Base-by-base conservation (phyloP, 2,797 vertebrate genomes). In the Lepus townsendii region DNA sequence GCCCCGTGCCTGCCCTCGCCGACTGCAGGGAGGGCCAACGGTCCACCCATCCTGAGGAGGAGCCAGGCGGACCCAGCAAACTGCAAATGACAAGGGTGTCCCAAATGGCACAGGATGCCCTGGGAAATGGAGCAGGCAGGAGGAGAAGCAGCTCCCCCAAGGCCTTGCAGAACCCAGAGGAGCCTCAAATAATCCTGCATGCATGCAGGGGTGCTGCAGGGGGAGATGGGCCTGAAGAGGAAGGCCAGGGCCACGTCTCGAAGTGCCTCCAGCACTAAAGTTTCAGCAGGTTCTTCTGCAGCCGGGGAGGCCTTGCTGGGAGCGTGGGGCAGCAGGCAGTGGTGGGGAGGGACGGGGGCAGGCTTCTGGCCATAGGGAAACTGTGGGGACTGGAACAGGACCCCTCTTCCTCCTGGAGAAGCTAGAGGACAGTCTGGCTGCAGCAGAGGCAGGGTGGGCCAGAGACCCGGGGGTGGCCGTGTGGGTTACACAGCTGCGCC, bases 251-350 rank as follows among this genome's bases (percentile, higher is more conserved):
- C 16, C n/a, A 78, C 22, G 24, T 78, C 24, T 17, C 0, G 16
- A 66, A 1, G 20, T 42, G 78, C 87, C 82, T 30, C 57, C 8
- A 68, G 80, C 0, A 1, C 72, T 91, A 38, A 54, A 68, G 63
- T 11, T 5, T 71, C 30, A 8, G 60, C 32, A 63, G 14, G 24
- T 65, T 42, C 71, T 42, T 52, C 65, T 52, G 24, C 83, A 65
- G 26, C 30, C 24, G 35, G 38, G n/a, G 22, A 86, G 17, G 75
- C 26, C 32, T 7, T 2, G 1, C 24, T 2, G n/a, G 30, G n/a
- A 2, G 27, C 26, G 3, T 17, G 62, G 27, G 22, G 47, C 24
- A 47, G 71, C 0, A 0, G 83, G 26, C 66, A 19, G 20, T 0
- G 14, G 66, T 66, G 60, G 22, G 27, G 63, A 27, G 32, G n/a